Base-by-base conservation (phyloP, 2,797 vertebrate genomes). In the Liasis olivaceus region DNA sequence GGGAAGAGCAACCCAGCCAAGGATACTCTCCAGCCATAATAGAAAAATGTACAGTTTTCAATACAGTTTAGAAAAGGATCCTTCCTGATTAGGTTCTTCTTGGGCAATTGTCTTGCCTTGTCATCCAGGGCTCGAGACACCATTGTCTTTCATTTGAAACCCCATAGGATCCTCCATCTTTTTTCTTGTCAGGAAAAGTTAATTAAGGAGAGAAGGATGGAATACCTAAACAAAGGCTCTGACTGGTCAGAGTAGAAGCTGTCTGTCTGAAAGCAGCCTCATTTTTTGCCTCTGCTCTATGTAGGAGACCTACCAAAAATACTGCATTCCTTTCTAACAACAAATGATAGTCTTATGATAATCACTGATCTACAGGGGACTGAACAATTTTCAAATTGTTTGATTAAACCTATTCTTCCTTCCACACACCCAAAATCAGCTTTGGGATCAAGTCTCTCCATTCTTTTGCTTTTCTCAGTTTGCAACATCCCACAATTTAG, bases 211-310 rank as follows among this genome's bases (percentile, higher is more conserved):
- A 69, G 66, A 69, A 69, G 66, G 66, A 72, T 72, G 66, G n/a
- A 72, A 72, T 72, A 36, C 15, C 66, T 72, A 6, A 72, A 15
- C n/a, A 36, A 72, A 72, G n/a, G n/a, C n/a, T 72, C 36, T 72
- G n/a, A 72, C n/a, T 17, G 5, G 66, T 69, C 17, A 69, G 15
- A 0, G 1, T 72, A 36, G 5, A 1, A 15, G 17, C 59, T 60
- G 17, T 72, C 69, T 72, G 15, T 72, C 36, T 72, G 69, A 72
- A 36, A 36, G 31, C 15, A 72, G 15, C 15, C 31, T 96, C 85
- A 93, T 93, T 95, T 95, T 93, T 93, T 96, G 95, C 95, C 96
- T 96, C 94, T 95, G 94, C 94, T 93, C 94, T 94, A 94, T 94
- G 95, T 94, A 95, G 94, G 92, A 94, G 93, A 93, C 96, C 91